Evolutionary conservation across 2,113 vertebrate genomes (phyloP).

Genomic region (Muscicapa adusta): DNA sequence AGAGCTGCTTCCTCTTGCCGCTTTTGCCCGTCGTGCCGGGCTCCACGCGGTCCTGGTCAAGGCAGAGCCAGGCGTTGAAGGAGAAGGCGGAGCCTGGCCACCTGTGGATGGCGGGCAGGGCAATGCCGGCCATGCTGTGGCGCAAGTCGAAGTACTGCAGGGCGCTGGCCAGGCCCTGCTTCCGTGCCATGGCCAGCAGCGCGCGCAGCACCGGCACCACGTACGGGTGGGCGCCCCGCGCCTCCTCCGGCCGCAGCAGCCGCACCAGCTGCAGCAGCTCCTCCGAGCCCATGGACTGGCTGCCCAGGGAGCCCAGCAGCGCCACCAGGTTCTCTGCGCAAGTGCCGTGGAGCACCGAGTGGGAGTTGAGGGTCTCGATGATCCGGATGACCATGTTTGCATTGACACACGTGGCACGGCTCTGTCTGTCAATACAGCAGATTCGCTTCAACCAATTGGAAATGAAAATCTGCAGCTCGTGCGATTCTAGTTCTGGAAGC

Average conservation of each 20-base stretch:
- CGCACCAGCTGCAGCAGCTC: slow-evolving; percentile 83
- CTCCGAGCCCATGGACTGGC: slow-evolving; percentile 87
- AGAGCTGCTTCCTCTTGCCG: slow-evolving; percentile 94
- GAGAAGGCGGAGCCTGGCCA: slow-evolving; percentile 95
- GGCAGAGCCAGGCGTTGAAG: slow-evolving; percentile 91
- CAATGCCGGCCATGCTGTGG: slow-evolving; percentile 92
- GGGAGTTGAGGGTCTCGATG: slow-evolving; percentile 78
- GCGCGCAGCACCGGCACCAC: slow-evolving; percentile 82
- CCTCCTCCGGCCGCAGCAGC: slow-evolving; percentile 80
- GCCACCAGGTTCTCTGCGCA: slow-evolving; percentile 89
- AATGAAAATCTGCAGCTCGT: slow-evolving; percentile 89
- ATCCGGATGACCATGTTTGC: slow-evolving; percentile 85
- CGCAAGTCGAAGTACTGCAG: slow-evolving; percentile 94
- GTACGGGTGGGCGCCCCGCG: slow-evolving; percentile 77
- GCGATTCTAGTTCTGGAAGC: slow-evolving; percentile 91
- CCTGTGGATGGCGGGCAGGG: slow-evolving; percentile 85
- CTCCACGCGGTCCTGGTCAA: slow-evolving; percentile 88
- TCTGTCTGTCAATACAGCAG: slow-evolving; percentile 91
- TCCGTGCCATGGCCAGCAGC: slow-evolving; percentile 88
- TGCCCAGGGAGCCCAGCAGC: slow-evolving; percentile 88
- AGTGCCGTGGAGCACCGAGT: slow-evolving; percentile 74
- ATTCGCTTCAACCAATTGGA: slow-evolving; percentile 91
- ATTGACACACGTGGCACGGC: slow-evolving; percentile 91
- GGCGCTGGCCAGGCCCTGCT: slow-evolving; percentile 89
- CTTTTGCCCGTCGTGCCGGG: slow-evolving; percentile 71